Conservation (phyloP, 2,113 vertebrate species). For the Carollia perspicillata region DNA sequence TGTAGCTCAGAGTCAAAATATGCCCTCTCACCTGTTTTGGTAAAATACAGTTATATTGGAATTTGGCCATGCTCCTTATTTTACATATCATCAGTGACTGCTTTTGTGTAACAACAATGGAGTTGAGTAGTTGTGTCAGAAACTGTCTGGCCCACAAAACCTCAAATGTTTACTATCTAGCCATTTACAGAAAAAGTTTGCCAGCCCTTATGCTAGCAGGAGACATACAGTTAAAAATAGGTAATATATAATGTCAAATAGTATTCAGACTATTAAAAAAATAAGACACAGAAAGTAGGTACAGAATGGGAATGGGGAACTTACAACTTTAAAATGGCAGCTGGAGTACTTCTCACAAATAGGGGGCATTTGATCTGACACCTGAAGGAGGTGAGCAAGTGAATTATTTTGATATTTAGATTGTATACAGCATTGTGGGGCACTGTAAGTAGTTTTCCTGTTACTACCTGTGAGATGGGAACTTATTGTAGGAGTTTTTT, state of each 20-base stretch:
- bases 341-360: not conserved
- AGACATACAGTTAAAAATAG: not conserved
- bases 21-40: not conserved
- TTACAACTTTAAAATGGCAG: not conserved
- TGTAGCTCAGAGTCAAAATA: not conserved
- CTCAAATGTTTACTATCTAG: not conserved
- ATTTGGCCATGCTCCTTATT: not conserved
- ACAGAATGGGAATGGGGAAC: not conserved
- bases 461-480: not conserved
- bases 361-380: not conserved
- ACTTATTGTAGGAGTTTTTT: not conserved
- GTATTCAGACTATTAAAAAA: slow-evolving; percentile 1
- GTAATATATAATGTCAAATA: not conserved
- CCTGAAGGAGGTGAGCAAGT: not conserved
- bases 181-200: not conserved
- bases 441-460: not conserved
- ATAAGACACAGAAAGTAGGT: not conserved
- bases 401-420: not conserved
- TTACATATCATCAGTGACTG: not conserved
- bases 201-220: not conserved
- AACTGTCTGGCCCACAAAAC: not conserved
- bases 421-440: not conserved
- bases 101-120: not conserved
- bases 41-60: not conserved
- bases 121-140: not conserved